Base-by-base conservation (phyloP, 2,888 invertebrate species). In the Lithophane ornitopus region DNA sequence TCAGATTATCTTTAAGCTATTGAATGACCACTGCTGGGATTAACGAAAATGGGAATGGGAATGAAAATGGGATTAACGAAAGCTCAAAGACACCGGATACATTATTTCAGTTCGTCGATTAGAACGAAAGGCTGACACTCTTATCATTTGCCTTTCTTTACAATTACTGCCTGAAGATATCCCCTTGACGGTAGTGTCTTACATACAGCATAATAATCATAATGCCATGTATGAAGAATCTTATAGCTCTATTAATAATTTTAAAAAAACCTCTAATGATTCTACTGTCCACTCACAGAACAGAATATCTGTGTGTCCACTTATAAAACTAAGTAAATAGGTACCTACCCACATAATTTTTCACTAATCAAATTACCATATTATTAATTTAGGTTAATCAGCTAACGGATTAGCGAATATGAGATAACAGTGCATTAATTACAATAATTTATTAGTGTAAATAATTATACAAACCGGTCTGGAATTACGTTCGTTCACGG, bases 341-440 rank as follows among this genome's bases (percentile, higher is more conserved):
- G 19, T 26, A 3, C 46, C 12, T n/a, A 65, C 46, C 12, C 19
- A 65, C 28, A 26, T 7, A 26, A 74, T 67, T 61, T 26, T 28
- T 49, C 58, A 54, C 34, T 65, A n/a, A 71, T 54, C 58, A 34
- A 56, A 76, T 74, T 65, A 76, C 49, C 63, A 58, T 80, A 77
- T 72, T 74, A 34, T 34, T 34, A 61, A 77, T 71, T 44, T 58
- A 65, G 66, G 63, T 78, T 82, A 74, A 72, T 78, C 63, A 74
- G 56, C 62, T n/a, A 72, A 69, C 63, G 80, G 68, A 80, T 82
- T 76, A 80, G 44, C 70, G 73, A 76, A 76, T 76, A 62, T 80
- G 80, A 80, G 84, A 86, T 86, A 86, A 82, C 74, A 54, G 54
- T 71, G 78, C 74, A 77, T 84, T 76, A 52, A 80, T 85, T 76